phyloP scores from a whole-genome alignment of 2,797 vertebrate genomes.

The Emys orbicularis region DNA sequence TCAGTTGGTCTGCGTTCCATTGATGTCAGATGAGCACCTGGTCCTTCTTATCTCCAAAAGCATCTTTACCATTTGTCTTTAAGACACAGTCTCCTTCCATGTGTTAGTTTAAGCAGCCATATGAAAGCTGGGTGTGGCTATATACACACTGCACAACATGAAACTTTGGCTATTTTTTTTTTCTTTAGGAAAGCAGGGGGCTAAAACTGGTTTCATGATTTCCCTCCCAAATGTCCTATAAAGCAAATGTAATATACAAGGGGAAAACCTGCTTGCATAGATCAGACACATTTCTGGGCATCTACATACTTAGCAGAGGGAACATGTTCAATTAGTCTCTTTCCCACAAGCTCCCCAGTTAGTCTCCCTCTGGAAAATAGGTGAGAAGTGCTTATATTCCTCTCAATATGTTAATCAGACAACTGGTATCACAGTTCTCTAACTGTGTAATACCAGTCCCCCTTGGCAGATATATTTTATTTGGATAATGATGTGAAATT shows the following conservation, averaged over 20 bases:
- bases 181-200: not conserved
- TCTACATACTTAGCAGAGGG: slow-evolving; percentile 61
- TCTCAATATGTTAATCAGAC: slow-evolving; percentile 97
- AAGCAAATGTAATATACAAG: slow-evolving; percentile 38
- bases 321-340: slow-evolving; percentile 82
- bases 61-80: not conserved
- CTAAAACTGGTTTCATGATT: not conserved
- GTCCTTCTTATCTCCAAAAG: not conserved
- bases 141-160: not conserved
- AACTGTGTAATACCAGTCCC: slow-evolving; percentile 90
- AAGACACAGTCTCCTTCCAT: not conserved
- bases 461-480: slow-evolving; percentile 91
- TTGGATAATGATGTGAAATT: slow-evolving; percentile 99
- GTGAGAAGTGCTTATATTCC: slow-evolving; percentile 89
- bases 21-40: not conserved
- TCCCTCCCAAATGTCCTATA: slow-evolving; percentile 53
- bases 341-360: slow-evolving; percentile 78
- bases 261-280: slow-evolving; percentile 50
- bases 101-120: not conserved
- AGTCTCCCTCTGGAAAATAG: slow-evolving; percentile 83
- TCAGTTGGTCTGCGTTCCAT: not conserved
- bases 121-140: slow-evolving; percentile 22
- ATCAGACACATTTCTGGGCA: slow-evolving; percentile 58
- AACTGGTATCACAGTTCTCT: slow-evolving; percentile 89
- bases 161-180: not conserved